These are phyloP conservation scores for Metopia argyrocephala DNA, from an alignment of 2,888 invertebrate species.

Conservation along the genomic window DNA sequence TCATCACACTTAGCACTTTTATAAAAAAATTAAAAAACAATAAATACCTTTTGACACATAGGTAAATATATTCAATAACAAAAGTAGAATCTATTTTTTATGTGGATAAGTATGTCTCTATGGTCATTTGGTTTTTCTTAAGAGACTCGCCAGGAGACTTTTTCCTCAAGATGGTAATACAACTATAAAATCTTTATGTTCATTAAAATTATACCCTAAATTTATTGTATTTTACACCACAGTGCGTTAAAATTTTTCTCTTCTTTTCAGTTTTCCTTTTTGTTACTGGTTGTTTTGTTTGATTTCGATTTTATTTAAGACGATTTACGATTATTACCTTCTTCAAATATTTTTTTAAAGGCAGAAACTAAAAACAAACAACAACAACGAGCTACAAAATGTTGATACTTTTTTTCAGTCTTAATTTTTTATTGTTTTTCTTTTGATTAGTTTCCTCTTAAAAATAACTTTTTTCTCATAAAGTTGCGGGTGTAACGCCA, in stretches of 20 bases:
- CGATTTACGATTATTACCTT: conserved; percentile 47
- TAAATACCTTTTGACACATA: no score
- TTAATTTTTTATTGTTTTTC: conserved; percentile 23
- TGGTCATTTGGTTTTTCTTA: no score
- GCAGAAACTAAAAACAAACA: no score
- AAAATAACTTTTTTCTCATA: background rate
- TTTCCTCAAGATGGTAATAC: no score
- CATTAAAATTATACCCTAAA: no score
- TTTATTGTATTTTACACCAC: background rate
- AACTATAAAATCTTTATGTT: no score
- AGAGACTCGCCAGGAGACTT: no score
- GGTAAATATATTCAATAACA: no score
- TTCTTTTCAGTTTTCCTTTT: background rate
- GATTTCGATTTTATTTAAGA: conserved; percentile 23
- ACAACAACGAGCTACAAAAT: conserved; percentile 10
- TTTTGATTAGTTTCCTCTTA: conserved; percentile 40
- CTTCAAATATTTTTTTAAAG: background rate
- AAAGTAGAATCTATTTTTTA: no score
- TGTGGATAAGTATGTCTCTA: no score
- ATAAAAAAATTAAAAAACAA: no score
- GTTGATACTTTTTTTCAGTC: background rate
- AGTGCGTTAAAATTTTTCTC: background rate
- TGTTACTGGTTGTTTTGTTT: conserved; percentile 1
- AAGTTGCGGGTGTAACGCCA: background rate
- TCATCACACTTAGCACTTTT: no score